Percentiles rank a stretch among this genome's conserved stretches.
phyloP scores from a whole-genome alignment of 2,797 vertebrate genomes.

The Molossus molossus region DNA sequence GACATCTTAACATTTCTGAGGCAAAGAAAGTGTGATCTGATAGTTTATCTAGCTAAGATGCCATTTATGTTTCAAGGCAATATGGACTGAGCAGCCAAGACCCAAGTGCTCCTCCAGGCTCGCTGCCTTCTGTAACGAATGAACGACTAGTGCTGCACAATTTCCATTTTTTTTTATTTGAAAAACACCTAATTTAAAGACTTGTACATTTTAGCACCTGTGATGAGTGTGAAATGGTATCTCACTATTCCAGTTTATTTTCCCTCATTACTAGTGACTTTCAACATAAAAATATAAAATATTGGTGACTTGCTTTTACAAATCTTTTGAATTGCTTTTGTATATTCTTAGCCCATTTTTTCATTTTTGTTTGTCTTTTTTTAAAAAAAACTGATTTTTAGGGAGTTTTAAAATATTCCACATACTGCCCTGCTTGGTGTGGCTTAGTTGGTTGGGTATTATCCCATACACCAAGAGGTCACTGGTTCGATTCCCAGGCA shows the following conservation, averaged over 20 bases:
- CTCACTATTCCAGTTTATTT: conserved; percentile 54
- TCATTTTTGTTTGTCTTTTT: conserved; percentile 24
- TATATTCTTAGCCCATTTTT: neutral
- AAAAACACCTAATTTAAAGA: neutral
- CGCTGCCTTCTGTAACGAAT: conserved; percentile 53
- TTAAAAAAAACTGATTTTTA: neutral
- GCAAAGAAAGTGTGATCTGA: neutral
- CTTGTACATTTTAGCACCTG: conserved; percentile 41
- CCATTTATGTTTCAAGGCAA: conserved; percentile 4
- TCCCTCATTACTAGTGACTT: conserved; percentile 35
- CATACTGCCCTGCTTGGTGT: no score
- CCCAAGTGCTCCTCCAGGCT: conserved; percentile 29
- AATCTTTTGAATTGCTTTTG: conserved; percentile 38
- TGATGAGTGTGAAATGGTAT: conserved; percentile 47
- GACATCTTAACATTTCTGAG: neutral
- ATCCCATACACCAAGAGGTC: no score
- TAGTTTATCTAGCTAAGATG: neutral
- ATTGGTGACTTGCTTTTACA: neutral
- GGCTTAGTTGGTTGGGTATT: no score
- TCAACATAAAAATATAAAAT: conserved; percentile 46
- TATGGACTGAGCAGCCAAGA: conserved; percentile 90
- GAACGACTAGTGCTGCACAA: conserved; percentile 68
- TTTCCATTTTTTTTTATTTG: conserved; percentile 64
- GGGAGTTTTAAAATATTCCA: conserved; percentile 11
- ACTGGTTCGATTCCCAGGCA: no score